Conservation (phyloP, 2,888 invertebrate species). For the Spisula solida region DNA sequence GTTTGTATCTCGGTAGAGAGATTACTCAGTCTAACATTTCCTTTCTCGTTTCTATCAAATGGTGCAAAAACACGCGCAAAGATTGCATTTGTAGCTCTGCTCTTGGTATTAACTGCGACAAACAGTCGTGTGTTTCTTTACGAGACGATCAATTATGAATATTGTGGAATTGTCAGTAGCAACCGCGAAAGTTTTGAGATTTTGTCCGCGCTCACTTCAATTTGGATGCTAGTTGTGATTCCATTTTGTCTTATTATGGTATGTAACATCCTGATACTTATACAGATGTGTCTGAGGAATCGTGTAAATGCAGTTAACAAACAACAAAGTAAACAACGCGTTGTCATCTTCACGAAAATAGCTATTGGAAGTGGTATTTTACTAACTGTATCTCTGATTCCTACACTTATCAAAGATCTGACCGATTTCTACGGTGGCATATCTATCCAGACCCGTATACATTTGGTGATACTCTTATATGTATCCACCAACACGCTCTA, state of each 20-base stretch:
- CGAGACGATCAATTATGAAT: neutral
- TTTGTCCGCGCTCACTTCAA: neutral
- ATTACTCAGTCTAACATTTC: neutral
- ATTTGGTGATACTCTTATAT: neutral
- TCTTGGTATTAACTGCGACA: neutral
- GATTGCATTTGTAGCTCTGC: neutral
- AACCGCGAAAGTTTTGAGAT: neutral
- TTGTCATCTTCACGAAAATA: neutral
- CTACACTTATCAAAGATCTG: neutral
- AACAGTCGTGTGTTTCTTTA: neutral
- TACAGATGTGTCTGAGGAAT: neutral
- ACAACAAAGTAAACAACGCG: neutral
- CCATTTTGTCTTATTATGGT: neutral
- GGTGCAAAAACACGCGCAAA: neutral
- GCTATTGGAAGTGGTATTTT: neutral
- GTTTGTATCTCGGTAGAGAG: neutral
- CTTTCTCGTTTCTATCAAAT: neutral
- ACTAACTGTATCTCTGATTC: neutral
- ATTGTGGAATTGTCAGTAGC: neutral
- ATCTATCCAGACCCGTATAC: neutral
- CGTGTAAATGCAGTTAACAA: neutral
- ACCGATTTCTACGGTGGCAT: neutral
- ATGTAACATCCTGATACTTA: neutral
- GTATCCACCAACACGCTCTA: neutral
- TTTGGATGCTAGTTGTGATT: neutral